Evolutionary conservation across 2,888 invertebrate species (phyloP).

Genomic region (Plagodis dolabraria): DNA sequence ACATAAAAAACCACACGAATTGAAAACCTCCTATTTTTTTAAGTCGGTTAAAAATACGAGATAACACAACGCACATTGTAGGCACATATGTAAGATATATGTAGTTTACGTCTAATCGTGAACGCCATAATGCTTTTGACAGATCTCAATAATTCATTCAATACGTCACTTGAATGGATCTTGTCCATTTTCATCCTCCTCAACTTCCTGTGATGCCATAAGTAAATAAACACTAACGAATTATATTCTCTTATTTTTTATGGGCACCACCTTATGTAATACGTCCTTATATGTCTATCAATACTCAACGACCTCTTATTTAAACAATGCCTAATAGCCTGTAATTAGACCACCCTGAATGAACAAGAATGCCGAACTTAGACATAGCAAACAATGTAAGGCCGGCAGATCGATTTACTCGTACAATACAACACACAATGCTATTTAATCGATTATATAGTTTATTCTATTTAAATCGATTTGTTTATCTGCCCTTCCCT

Average conservation of each 20-base stretch:
- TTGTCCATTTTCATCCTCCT: background rate
- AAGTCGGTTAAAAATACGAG: too few species aligned
- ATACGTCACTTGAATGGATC: background rate
- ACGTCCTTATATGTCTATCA: conserved; percentile 16
- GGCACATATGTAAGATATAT: too few species aligned
- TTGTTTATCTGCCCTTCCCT: conserved; percentile 17
- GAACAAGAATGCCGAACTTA: conserved; percentile 1
- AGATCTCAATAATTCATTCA: background rate
- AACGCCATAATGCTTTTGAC: background rate
- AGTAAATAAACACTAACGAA: background rate
- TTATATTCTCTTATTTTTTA: conserved; percentile 1
- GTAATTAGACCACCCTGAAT: conserved; percentile 21
- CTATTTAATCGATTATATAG: conserved; percentile 4
- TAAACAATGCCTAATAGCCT: conserved; percentile 12
- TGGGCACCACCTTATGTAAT: background rate
- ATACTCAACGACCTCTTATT: conserved; percentile 15
- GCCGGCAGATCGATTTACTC: conserved; percentile 4
- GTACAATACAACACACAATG: conserved; percentile 1
- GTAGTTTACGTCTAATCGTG: background rate
- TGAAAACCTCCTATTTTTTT: too few species aligned
- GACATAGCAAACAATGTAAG: conserved; percentile 24
- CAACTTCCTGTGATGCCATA: background rate
- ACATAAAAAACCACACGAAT: too few species aligned
- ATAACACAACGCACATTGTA: too few species aligned
- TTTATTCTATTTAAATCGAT: conserved; percentile 7